phyloP scores from a whole-genome alignment of 2,113 vertebrate genomes.

The Zosterops borbonicus region DNA sequence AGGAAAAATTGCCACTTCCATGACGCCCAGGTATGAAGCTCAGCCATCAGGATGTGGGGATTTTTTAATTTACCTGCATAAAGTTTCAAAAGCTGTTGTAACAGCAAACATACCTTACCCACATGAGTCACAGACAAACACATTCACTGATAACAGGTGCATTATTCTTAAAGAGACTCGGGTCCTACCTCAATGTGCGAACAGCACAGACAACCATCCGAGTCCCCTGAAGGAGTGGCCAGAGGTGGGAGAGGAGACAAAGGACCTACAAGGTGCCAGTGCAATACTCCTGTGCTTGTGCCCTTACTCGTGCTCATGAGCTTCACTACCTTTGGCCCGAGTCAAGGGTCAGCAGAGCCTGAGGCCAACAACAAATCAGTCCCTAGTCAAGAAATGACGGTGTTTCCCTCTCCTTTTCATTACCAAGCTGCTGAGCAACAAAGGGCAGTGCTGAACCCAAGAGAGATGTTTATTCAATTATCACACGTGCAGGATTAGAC shows the following conservation, averaged over 20 bases:
- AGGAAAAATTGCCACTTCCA: background rate
- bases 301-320: background rate
- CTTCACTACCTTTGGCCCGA: rapidly evolving
- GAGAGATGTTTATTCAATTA: background rate
- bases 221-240: background rate
- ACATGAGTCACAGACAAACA: slow-evolving; percentile 58
- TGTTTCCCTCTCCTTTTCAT: background rate
- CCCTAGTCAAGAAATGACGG: background rate
- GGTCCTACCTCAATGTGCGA: background rate
- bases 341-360: background rate
- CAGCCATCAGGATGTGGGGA: background rate
- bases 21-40: background rate
- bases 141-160: background rate
- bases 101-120: slow-evolving; percentile 58
- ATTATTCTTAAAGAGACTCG: slow-evolving; percentile 47
- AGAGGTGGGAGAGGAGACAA: slow-evolving; percentile 15
- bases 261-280: background rate
- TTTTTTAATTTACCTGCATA: slow-evolving; percentile 2
- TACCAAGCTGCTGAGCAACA: background rate
- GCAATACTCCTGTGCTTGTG: background rate
- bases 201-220: background rate
- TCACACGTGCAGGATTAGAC: background rate
- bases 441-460: background rate
- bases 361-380: background rate
- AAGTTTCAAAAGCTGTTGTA: slow-evolving; percentile 45